Percentiles rank a stretch among this genome's conserved stretches.
Conservation (phyloP, 2,888 invertebrate species). For the Drosophila kuntzei region DNA sequence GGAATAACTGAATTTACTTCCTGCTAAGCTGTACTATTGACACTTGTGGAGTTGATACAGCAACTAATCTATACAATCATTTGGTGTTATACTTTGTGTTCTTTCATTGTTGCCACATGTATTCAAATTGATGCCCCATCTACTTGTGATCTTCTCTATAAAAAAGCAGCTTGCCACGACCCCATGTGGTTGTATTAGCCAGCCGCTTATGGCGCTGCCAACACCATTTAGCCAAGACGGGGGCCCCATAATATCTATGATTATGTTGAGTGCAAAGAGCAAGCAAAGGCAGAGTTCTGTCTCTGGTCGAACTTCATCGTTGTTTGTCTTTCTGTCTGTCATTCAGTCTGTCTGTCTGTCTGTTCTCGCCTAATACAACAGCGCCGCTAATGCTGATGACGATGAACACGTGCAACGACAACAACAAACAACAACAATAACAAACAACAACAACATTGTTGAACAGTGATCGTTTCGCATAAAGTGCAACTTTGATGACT, state of each 20-base stretch:
- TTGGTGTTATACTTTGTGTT: slow-evolving; percentile 13
- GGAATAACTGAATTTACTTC: slow-evolving; percentile 18
- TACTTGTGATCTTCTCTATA: not conserved
- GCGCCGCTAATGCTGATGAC: slow-evolving; percentile 76
- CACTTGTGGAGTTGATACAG: slow-evolving; percentile 8
- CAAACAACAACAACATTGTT: slow-evolving; percentile 22
- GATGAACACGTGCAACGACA: slow-evolving; percentile 73
- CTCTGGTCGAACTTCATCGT: slow-evolving; percentile 14
- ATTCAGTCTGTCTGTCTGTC: slow-evolving; percentile 32
- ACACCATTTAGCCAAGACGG: slow-evolving; percentile 62
- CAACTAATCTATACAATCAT: slow-evolving; percentile 16
- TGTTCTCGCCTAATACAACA: slow-evolving; percentile 80
- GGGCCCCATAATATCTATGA: slow-evolving; percentile 72
- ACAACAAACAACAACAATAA: slow-evolving; percentile 25
- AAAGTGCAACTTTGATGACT: slow-evolving; percentile 81
- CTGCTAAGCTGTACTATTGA: slow-evolving; percentile 17
- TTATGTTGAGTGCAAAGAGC: slow-evolving; percentile 71
- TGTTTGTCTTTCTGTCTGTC: slow-evolving; percentile 31
- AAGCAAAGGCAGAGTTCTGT: slow-evolving; percentile 19
- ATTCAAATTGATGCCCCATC: slow-evolving; percentile 15
- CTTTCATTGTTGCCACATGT: slow-evolving; percentile 25
- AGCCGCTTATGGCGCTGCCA: slow-evolving; percentile 63
- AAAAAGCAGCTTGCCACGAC: slow-evolving; percentile 40
- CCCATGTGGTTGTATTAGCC: slow-evolving; percentile 70
- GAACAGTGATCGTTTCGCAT: slow-evolving; percentile 71